Conservation (phyloP, 2,113 vertebrate species). For the Ctenodactylus gundi region DNA sequence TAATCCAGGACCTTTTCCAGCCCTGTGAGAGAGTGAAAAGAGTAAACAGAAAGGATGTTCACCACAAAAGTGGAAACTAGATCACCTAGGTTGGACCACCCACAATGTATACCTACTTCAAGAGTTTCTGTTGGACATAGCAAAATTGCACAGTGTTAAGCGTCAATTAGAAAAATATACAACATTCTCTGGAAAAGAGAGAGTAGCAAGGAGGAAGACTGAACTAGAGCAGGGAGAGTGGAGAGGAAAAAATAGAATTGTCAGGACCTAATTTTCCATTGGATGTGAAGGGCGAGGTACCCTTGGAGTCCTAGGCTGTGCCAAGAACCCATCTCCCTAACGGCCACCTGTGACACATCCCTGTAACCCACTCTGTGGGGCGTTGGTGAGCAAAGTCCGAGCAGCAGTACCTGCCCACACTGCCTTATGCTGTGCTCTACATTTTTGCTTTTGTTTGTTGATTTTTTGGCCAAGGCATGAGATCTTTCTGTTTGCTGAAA, state of each 20-base stretch:
- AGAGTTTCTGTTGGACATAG: neutral
- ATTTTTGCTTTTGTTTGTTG: neutral
- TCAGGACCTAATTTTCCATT: neutral
- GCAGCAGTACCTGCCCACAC: neutral
- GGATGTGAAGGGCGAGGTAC: neutral
- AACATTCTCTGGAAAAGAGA: neutral
- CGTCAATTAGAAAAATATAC: neutral
- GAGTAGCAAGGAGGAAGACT: neutral
- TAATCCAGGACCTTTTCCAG: neutral
- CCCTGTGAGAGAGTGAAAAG: neutral
- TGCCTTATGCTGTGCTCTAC: neutral
- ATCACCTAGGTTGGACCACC: neutral
- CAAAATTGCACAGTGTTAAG: neutral
- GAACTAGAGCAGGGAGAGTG: neutral
- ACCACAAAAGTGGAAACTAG: neutral
- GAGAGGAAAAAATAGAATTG: neutral
- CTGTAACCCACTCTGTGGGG: rapidly evolving
- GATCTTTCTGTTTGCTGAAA: neutral
- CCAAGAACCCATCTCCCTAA: neutral
- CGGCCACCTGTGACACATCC: neutral
- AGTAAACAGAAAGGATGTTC: neutral
- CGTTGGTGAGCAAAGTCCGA: rapidly evolving
- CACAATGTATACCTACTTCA: neutral
- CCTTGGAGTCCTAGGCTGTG: neutral
- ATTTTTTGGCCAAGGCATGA: neutral